Percentiles rank a stretch among this genome's conserved stretches.
These are phyloP conservation scores for Drosophila peninsularis DNA, from an alignment of 2,888 invertebrate genomes.

Conservation along the genomic window DNA sequence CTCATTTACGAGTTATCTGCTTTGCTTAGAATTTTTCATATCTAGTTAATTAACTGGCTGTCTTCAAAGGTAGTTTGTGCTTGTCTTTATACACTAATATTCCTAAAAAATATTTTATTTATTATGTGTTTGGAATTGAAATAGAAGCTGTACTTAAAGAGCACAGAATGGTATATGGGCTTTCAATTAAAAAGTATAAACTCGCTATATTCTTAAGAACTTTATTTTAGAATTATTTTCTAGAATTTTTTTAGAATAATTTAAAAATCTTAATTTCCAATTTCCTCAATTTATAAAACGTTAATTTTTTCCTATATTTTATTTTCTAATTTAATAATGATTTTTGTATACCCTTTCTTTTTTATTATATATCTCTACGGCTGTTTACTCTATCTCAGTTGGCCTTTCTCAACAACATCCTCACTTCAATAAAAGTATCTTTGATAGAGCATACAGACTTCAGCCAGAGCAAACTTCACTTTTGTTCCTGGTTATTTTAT, in stretches of 20 bases:
- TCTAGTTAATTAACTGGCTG: not conserved
- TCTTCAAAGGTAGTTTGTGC: too few species aligned
- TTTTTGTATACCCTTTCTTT: too few species aligned
- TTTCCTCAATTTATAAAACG: not conserved
- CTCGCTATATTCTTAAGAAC: too few species aligned
- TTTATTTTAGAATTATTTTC: too few species aligned
- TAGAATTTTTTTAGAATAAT: too few species aligned
- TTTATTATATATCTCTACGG: too few species aligned
- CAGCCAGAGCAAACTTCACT: fast-evolving
- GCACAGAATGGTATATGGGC: not conserved
- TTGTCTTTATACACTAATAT: not conserved
- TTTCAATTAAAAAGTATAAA: not conserved
- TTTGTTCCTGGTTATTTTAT: slow-evolving; percentile 22
- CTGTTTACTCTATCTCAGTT: too few species aligned
- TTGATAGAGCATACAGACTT: slow-evolving; percentile 22
- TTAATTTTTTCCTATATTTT: not conserved
- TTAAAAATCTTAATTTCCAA: too few species aligned
- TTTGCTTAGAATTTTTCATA: slow-evolving; percentile 7
- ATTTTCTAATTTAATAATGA: too few species aligned
- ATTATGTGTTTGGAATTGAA: not conserved
- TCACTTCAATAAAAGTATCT: not conserved
- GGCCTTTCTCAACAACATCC: too few species aligned
- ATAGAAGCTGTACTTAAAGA: not conserved
- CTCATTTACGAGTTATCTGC: slow-evolving; percentile 31
- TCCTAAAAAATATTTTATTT: not conserved